Evolutionary conservation across 2,888 invertebrate genomes (phyloP).

Genomic region (Acleris emargana): DNA sequence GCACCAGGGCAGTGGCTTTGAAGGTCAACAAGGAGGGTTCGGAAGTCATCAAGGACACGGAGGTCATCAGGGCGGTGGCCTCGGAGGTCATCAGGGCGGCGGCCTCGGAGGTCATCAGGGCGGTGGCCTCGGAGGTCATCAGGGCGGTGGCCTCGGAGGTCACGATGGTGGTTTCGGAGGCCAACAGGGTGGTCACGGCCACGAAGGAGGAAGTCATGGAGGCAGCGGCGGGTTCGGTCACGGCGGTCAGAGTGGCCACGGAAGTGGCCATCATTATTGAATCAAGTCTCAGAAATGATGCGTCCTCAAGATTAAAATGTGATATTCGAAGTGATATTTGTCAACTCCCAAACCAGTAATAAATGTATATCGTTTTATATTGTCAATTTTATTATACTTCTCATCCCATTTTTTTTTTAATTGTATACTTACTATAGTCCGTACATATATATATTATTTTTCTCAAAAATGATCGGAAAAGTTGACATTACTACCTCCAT

Average conservation of each 20-base stretch:
- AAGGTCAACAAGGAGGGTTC: slow-evolving; percentile 23
- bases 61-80: slow-evolving; percentile 34
- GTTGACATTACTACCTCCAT: too few relatives aligned
- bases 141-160: slow-evolving; percentile 33
- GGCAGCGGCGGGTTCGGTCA: not conserved
- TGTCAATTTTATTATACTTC: not conserved
- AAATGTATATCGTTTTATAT: slow-evolving; percentile 4
- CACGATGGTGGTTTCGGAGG: slow-evolving; percentile 26
- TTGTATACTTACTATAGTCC: too few relatives aligned
- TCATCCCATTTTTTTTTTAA: not conserved
- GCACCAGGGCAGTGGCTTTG: slow-evolving; percentile 22
- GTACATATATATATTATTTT: too few relatives aligned
- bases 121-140: not conserved
- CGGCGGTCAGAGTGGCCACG: slow-evolving; percentile 30
- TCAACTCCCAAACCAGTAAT: slow-evolving; percentile 18
- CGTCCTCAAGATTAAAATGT: too few relatives aligned
- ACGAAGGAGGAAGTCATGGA: slow-evolving; percentile 27
- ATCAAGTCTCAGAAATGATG: not conserved
- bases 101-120: slow-evolving; percentile 28
- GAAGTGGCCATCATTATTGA: slow-evolving; percentile 17
- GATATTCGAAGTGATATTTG: not conserved
- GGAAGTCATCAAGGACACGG: slow-evolving; percentile 32
- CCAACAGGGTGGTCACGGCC: slow-evolving; percentile 35
- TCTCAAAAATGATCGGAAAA: too few relatives aligned
- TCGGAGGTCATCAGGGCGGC: slow-evolving; percentile 36